Evolutionary conservation across 2,888 invertebrate genomes (phyloP), one percentile per base, ranked within the genome.

Genomic region (Noctua janthe): DNA sequence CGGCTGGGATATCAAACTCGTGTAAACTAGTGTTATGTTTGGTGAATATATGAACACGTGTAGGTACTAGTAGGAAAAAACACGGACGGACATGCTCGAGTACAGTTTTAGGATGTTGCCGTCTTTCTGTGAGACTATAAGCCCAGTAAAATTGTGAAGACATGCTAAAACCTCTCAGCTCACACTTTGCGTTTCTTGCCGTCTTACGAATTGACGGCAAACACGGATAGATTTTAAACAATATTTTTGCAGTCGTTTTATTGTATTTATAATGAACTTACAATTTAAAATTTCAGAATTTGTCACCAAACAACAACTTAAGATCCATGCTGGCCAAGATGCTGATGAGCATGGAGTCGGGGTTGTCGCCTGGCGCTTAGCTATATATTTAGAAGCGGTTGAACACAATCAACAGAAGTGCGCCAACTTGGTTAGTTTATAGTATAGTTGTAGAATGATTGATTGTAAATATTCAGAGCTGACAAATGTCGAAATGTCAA

Each of bases 271-370:
- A 39, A 20, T 39, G 66, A 23, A 67, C 23, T 11, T 23, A 67
- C 23, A 6, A 43, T 23, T 67, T 67, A 23, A 43, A 51, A 56
- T 83, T 83, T 54, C 83, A 83, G 83, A 43, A 23, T 35, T 20
- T 72, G 15, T 20, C 72, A 51, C 23, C 56, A 29, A 78, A 29
- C 39, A 17, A 23, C 56, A 59, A 59, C 10, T 62, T 83, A 62
- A 59, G 54, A 1, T 49, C 56, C 4, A 15, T 76, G 1, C 49
- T 84, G 56, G 56, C 67, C 0, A 74, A 80, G 47, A 17, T 80
- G 54, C 73, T 82, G 20, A 29, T 71, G 39, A 67, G 29, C 5
- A 29, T 23, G 20, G 74, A 74, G 0, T 59, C 76, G 5, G 62
- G 47, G 10, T n/a, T 73, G 49, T 70, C 78, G 2, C 75, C 79